Evolutionary conservation across 2,888 invertebrate genomes (phyloP).

Genomic region (Coenonympha arcania): DNA sequence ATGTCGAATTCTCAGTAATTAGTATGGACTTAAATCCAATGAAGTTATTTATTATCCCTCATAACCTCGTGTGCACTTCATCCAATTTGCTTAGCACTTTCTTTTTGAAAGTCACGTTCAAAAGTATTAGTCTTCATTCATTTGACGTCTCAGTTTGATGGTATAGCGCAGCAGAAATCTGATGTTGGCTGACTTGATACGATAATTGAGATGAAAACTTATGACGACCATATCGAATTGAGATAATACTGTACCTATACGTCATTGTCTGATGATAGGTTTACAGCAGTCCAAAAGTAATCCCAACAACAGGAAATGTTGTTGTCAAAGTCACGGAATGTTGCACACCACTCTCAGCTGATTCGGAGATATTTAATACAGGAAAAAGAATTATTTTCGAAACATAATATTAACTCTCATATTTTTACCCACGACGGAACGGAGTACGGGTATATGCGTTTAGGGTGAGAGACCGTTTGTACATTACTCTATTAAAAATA

Average conservation of each 20-base stretch:
- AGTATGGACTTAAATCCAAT: slow-evolving; percentile 2
- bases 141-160: slow-evolving; percentile 60
- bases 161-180: slow-evolving; percentile 51
- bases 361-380: too few species aligned
- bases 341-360: too few species aligned
- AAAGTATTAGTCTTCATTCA: slow-evolving; percentile 67
- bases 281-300: too few species aligned
- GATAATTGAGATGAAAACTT: slow-evolving; percentile 23
- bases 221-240: background rate
- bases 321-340: too few species aligned
- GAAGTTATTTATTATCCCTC: slow-evolving; percentile 16
- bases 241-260: too few species aligned
- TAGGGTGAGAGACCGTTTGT: too few species aligned
- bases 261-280: background rate
- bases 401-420: too few species aligned
- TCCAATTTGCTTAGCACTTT: slow-evolving; percentile 61
- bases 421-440: too few species aligned
- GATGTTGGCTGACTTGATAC: slow-evolving; percentile 36
- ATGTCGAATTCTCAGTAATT: background rate
- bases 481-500: too few species aligned
- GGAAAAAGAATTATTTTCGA: too few species aligned
- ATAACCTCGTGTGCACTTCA: slow-evolving; percentile 35
- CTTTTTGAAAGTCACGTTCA: slow-evolving; percentile 64
- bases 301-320: too few species aligned
- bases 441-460: too few species aligned